These are phyloP conservation scores for Apotomis capreana DNA, from an alignment of 2,888 invertebrate genomes.

Conservation along the genomic window DNA sequence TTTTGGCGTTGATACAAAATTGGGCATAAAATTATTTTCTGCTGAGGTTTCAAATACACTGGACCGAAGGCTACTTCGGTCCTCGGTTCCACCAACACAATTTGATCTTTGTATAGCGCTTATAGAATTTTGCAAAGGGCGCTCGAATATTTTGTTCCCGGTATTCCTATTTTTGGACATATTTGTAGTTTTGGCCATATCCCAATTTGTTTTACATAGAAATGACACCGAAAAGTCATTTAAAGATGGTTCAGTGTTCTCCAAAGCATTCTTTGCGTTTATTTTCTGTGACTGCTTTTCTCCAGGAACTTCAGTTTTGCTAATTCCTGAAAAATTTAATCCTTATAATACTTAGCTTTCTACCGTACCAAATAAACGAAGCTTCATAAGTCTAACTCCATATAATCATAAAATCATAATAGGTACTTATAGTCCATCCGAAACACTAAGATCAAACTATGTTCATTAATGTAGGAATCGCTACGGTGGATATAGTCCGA, in stretches of 20 bases:
- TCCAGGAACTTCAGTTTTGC: background rate
- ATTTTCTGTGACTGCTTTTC: background rate
- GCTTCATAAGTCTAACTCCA: no score
- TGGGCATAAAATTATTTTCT: constrained; percentile 8
- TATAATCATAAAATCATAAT: no score
- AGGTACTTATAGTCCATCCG: no score
- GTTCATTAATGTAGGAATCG: no score
- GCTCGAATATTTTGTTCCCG: background rate
- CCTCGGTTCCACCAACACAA: background rate
- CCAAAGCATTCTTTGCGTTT: background rate
- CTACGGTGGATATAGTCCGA: no score
- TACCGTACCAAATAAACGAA: no score
- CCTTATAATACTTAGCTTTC: no score
- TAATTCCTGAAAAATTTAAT: background rate
- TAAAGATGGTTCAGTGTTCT: background rate
- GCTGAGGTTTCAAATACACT: background rate
- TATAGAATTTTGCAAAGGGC: background rate
- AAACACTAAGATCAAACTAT: no score
- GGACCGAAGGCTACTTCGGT: background rate
- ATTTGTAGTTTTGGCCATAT: background rate
- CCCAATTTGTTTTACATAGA: constrained; percentile 15
- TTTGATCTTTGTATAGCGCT: background rate
- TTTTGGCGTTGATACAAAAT: constrained; percentile 16
- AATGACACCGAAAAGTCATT: constrained; percentile 13
- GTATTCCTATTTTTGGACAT: background rate